These are phyloP conservation scores for Heliangelus exortis DNA, from an alignment of 2,797 vertebrate species.

Conservation along the genomic window DNA sequence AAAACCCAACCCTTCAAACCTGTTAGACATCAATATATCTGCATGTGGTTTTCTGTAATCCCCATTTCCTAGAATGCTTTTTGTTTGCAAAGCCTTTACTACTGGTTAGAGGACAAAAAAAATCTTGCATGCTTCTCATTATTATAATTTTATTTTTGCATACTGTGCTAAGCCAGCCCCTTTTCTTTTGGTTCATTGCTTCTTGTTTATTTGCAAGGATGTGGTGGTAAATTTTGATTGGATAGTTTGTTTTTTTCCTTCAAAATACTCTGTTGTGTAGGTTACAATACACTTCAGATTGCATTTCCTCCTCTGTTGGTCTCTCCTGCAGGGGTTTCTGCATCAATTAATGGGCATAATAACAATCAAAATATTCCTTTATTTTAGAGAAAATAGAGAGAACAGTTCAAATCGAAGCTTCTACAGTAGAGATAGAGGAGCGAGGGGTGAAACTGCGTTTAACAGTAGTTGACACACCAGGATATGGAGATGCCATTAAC, in stretches of 20 bases:
- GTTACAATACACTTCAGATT: background rate
- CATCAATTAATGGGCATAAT: background rate
- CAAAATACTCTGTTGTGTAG: background rate
- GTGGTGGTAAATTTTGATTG: background rate
- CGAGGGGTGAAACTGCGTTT: constrained; percentile 80
- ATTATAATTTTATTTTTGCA: background rate
- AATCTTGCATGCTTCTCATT: background rate
- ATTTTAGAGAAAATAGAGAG: constrained; percentile 79
- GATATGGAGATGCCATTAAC: constrained; percentile 80
- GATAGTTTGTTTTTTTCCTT: background rate
- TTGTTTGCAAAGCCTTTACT: background rate
- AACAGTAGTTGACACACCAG: constrained; percentile 80
- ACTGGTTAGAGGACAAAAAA: background rate
- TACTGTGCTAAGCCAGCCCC: background rate
- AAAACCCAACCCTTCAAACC: background rate
- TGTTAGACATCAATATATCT: background rate
- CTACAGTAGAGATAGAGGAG: constrained; percentile 80
- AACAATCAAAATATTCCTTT: constrained; percentile 22
- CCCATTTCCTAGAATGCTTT: background rate
- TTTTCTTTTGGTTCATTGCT: background rate
- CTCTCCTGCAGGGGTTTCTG: background rate
- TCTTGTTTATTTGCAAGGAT: background rate
- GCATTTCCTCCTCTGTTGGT: background rate
- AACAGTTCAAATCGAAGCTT: constrained; percentile 80
- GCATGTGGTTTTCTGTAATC: background rate